These are phyloP conservation scores for Gasteruption jaculator DNA, from an alignment of 2,888 invertebrate genomes.

Conservation along the genomic window DNA sequence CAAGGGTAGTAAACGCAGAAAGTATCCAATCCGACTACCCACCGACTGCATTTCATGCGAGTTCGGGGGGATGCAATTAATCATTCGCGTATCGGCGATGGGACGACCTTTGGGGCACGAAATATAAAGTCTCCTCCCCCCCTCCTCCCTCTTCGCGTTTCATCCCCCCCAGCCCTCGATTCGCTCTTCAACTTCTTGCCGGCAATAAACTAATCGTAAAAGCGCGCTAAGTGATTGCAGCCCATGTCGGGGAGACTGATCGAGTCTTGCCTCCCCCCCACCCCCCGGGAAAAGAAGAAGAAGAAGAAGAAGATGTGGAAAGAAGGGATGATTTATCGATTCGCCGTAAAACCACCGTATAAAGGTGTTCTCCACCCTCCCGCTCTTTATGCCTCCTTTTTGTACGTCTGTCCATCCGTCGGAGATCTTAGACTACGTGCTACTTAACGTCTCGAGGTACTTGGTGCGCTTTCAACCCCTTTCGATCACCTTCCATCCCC, in stretches of 20 bases:
- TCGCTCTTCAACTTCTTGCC: constrained; percentile 12
- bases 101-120: too few relatives aligned
- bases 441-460: too few relatives aligned
- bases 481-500: too few relatives aligned
- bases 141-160: constrained; percentile 14
- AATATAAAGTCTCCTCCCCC: background rate
- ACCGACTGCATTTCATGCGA: too few relatives aligned
- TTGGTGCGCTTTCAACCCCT: too few relatives aligned
- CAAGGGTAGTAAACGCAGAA: too few relatives aligned
- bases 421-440: too few relatives aligned
- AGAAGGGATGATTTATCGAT: constrained; percentile 25
- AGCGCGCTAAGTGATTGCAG: constrained; percentile 38
- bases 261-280: constrained; percentile 10
- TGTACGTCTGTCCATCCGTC: background rate
- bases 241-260: constrained; percentile 21
- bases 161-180: constrained; percentile 13
- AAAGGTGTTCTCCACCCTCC: constrained; percentile 20
- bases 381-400: background rate
- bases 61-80: constrained; percentile 31
- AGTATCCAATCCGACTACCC: too few relatives aligned
- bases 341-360: constrained; percentile 24
- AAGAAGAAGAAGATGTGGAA: constrained; percentile 20
- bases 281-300: too few relatives aligned
- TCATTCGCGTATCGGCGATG: constrained; percentile 31
- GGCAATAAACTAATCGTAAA: constrained; percentile 42